Conservation (phyloP, 2,888 invertebrate genomes). For the Agyllia agylla region DNA sequence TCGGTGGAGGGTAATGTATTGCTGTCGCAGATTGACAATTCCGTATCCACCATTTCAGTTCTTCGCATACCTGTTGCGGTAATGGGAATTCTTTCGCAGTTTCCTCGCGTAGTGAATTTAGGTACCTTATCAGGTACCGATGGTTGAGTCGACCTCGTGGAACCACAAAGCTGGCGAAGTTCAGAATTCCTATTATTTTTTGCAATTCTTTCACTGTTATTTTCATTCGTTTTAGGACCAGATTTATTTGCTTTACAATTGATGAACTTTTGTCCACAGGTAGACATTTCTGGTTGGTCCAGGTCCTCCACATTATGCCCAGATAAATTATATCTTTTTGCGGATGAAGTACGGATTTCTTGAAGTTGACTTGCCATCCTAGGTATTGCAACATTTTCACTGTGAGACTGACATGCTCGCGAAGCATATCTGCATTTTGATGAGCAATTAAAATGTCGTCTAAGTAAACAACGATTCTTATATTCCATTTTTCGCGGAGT, state of each 20-base stretch:
- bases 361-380: constrained; percentile 55
- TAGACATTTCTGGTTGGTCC: background rate
- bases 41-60: constrained; percentile 53
- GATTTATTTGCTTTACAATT: background rate
- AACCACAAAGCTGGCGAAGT: constrained; percentile 58
- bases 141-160: constrained; percentile 50
- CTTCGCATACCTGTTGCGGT: background rate
- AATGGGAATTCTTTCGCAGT: background rate
- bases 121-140: constrained; percentile 13
- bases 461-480: constrained; percentile 64
- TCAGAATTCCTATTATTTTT: constrained; percentile 43
- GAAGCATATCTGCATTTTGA: constrained; percentile 22
- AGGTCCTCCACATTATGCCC: constrained; percentile 13
- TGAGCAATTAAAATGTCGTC: constrained; percentile 71
- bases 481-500: constrained; percentile 50
- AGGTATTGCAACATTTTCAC: constrained; percentile 15
- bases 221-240: background rate
- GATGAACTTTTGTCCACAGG: background rate
- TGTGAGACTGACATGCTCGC: background rate
- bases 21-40: constrained; percentile 17
- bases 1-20: constrained; percentile 30
- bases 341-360: constrained; percentile 14
- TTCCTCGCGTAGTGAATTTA: background rate
- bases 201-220: constrained; percentile 17
- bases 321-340: constrained; percentile 19